A percentile compares a stretch with the other conserved stretches of the same genome.
phyloP scores from a whole-genome alignment of 2,797 vertebrate species.

The Bradypus variegatus region DNA sequence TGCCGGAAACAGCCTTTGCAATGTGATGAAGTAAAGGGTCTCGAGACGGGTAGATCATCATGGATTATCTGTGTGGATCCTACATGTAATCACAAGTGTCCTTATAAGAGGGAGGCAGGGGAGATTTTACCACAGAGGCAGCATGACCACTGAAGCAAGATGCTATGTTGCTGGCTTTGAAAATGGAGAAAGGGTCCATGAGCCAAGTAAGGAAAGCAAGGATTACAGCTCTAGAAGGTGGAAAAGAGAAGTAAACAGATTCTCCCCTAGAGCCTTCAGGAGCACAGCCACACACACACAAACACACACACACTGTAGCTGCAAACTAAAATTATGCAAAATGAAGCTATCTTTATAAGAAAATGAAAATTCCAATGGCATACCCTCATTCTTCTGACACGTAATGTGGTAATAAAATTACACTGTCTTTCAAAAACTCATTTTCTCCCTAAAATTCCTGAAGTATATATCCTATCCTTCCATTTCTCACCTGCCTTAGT shows the following conservation, averaged over 20 bases:
- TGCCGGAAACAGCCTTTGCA: neutral
- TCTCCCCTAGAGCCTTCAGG: neutral
- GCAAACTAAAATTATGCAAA: neutral
- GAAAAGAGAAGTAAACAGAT: neutral
- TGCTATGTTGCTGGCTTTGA: neutral
- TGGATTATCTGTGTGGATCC: neutral
- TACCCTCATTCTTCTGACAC: neutral
- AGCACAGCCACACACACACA: neutral
- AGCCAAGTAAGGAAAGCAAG: neutral
- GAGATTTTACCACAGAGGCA: neutral
- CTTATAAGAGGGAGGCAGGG: neutral
- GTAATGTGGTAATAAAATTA: neutral
- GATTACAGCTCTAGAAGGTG: neutral
- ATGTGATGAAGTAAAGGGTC: neutral
- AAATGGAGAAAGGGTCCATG: neutral
- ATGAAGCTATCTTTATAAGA: neutral
- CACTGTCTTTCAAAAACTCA: slow-evolving; percentile 4
- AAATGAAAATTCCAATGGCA: neutral
- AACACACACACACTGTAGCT: neutral
- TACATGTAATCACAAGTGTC: neutral
- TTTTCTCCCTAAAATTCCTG: slow-evolving; percentile 17
- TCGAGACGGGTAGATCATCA: neutral
- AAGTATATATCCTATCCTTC: neutral
- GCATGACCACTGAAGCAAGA: neutral
- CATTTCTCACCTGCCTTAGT: neutral